Evolutionary conservation across 2,888 invertebrate species (phyloP), one percentile per base, ranked within the genome.

Genomic region (Sminthurides aquaticus): DNA sequence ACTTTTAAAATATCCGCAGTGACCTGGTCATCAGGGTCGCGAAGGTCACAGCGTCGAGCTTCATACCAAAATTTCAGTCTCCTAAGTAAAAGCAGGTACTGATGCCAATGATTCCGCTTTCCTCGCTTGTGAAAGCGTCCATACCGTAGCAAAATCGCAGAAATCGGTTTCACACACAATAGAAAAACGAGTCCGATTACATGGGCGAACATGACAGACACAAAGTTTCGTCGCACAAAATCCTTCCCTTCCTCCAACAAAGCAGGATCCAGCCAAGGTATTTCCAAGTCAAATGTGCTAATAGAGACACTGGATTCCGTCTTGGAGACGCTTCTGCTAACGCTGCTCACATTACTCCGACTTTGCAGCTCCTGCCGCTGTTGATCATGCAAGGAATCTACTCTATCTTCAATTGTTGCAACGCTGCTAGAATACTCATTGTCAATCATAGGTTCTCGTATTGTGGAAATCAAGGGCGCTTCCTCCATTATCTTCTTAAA

Each of bases 171-270:
- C 3, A 74, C 64, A 1, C 69, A 62, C 1, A 74, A 54, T 27
- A 74, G 65, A 34, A 72, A 70, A 1, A 71, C 70, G 2, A 73
- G 59, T 1, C 71, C 69, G 3, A 74, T 68, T n/a, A 73, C 62
- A 62, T 74, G 71, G 3, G 74, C 71, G 65, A 74, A 67, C 58
- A 74, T 64, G 49, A 74, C 56, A 25, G 72, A 65, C 57, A 71
- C 70, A 63, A 72, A 73, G 63, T 74, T 66, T 54, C 68, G 64
- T 59, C 66, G 62, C 25, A 73, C 65, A 58, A 73, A 74, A 26
- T 59, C 60, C 25, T 65, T 62, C 27, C 74, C 74, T 65, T 71
- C 67, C 56, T 65, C 57, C 20, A 73, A 49, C 54, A 73, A 55
- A 28, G 69, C 63, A 22, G 27, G 59, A 58, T 74, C 69, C 59